Conservation (phyloP, 2,888 invertebrate species). For the Xylota segnis region DNA sequence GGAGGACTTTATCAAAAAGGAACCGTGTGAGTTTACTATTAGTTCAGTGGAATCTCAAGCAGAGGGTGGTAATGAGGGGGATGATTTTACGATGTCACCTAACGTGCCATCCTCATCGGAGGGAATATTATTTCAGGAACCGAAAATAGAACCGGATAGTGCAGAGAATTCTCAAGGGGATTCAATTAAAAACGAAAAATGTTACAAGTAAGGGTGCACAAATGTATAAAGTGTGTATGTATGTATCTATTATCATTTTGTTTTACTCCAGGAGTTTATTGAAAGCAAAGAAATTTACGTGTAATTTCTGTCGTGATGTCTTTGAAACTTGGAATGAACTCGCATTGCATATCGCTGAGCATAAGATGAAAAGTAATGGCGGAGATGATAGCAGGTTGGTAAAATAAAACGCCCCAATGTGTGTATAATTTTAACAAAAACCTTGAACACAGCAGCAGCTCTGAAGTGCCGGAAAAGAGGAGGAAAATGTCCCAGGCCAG, state of each 20-base stretch:
- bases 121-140: slow-evolving; percentile 44
- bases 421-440: not conserved
- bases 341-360: slow-evolving; percentile 52
- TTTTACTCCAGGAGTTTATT: slow-evolving; percentile 10
- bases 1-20: slow-evolving; percentile 63
- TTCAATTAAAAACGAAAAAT: slow-evolving; percentile 26
- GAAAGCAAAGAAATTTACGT: slow-evolving; percentile 61
- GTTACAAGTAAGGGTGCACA: slow-evolving; percentile 38
- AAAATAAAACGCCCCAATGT: not conserved
- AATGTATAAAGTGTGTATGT: not conserved
- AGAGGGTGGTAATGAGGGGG: not conserved
- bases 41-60: slow-evolving; percentile 65
- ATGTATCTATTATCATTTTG: not conserved
- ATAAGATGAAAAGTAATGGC: slow-evolving; percentile 40
- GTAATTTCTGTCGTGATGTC: slow-evolving; percentile 64
- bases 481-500: slow-evolving; percentile 65
- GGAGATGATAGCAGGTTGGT: slow-evolving; percentile 57
- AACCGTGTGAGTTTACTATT: slow-evolving; percentile 58
- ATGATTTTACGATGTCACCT: slow-evolving; percentile 26
- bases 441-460: not conserved
- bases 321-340: slow-evolving; percentile 68
- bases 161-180: slow-evolving; percentile 53
- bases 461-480: slow-evolving; percentile 67
- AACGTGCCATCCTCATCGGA: slow-evolving; percentile 32
- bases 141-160: slow-evolving; percentile 60